These are phyloP conservation scores for Homarus americanus DNA, from an alignment of 1,140 invertebrate species.

Conservation along the genomic window DNA sequence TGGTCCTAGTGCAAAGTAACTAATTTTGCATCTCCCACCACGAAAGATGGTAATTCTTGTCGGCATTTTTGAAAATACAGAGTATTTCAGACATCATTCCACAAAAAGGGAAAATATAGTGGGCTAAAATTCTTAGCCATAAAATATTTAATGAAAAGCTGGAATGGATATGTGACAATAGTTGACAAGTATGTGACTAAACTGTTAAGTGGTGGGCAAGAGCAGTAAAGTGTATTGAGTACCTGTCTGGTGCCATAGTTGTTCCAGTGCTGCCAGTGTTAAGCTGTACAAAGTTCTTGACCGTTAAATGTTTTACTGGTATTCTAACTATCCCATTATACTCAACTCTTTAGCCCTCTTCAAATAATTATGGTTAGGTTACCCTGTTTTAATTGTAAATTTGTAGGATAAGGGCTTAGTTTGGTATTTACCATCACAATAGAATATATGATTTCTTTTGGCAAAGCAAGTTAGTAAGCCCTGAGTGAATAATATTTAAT, in stretches of 20 bases:
- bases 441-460: not conserved
- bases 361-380: not conserved
- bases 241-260: conserved; percentile 58
- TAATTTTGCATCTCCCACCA: not conserved
- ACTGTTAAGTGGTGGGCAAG: conserved; percentile 24
- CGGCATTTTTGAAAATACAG: not conserved
- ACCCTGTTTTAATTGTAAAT: not conserved
- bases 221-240: conserved; percentile 25
- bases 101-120: conserved; percentile 16
- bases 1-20: not conserved
- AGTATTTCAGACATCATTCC: conserved; percentile 27
- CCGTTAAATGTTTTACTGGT: conserved; percentile 24
- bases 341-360: not conserved
- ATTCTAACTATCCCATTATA: conserved; percentile 16
- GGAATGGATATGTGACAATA: conserved; percentile 13
- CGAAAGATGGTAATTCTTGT: not conserved
- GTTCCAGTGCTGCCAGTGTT: conserved; percentile 55
- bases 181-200: not conserved
- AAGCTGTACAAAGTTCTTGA: conserved; percentile 45
- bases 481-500: not conserved
- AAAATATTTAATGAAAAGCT: conserved; percentile 3
- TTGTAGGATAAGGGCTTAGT: not conserved
- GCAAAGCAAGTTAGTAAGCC: not conserved
- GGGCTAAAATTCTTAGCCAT: not conserved
- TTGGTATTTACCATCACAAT: not conserved